A percentile compares a stretch with the other conserved stretches of the same genome.
Evolutionary conservation across 1,140 invertebrate species (phyloP).

Genomic region (Dreissena rostriformis): DNA sequence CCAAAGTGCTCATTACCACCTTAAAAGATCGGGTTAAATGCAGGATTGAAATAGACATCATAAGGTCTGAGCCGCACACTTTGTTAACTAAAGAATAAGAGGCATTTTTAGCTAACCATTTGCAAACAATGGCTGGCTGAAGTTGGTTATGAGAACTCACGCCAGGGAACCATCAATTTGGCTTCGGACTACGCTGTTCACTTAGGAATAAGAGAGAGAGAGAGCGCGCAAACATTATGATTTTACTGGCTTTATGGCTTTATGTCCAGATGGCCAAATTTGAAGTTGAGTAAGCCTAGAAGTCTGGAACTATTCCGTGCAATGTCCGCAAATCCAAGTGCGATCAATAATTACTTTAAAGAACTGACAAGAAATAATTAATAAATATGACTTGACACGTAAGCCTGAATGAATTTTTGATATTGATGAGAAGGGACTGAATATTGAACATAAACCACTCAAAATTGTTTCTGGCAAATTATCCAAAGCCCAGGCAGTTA

Average conservation of each 20-base stretch:
- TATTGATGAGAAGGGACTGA: slow-evolving; percentile 16
- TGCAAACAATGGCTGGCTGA: slow-evolving; percentile 31
- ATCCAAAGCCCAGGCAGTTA: slow-evolving; percentile 7
- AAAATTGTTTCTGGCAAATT: background rate
- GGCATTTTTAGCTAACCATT: background rate
- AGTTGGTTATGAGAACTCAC: slow-evolving; percentile 4
- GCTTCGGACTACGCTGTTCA: slow-evolving; percentile 21
- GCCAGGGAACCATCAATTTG: slow-evolving; percentile 16
- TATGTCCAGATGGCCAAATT: background rate
- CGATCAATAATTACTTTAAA: slow-evolving; percentile 5
- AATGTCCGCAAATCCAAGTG: background rate
- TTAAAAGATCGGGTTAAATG: too few relatives aligned
- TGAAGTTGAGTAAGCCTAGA: background rate
- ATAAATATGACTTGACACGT: background rate
- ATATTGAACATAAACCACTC: background rate
- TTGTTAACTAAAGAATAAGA: too few relatives aligned
- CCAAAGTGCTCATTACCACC: too few relatives aligned
- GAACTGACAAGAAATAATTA: background rate
- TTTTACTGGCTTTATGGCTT: slow-evolving; percentile 6
- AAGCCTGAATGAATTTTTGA: slow-evolving; percentile 1
- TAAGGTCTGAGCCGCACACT: too few relatives aligned
- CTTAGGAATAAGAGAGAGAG: background rate
- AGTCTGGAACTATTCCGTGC: background rate
- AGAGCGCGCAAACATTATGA: background rate
- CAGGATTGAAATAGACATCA: too few relatives aligned